phyloP scores from a whole-genome alignment of 2,797 vertebrate genomes.

The Lateolabrax maculatus region DNA sequence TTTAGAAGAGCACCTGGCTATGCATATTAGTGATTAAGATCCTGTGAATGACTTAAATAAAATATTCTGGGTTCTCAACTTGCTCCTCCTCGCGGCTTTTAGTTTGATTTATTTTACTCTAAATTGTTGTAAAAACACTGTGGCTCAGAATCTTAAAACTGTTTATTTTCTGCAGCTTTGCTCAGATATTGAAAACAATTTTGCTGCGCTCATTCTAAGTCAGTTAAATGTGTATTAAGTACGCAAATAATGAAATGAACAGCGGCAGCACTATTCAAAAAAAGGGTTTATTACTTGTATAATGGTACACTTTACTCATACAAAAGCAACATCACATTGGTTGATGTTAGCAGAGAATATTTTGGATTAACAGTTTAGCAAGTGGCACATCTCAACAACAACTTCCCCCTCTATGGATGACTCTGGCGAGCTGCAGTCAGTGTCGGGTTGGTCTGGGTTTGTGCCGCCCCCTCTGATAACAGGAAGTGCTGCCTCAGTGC shows the following conservation, averaged over 20 bases:
- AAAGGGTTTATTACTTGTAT: constrained; percentile 73
- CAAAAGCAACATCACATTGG: constrained; percentile 76
- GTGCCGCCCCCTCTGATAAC: neutral
- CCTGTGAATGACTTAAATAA: constrained; percentile 16
- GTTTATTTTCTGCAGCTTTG: neutral
- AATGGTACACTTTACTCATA: constrained; percentile 69
- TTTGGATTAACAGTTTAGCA: constrained; percentile 57
- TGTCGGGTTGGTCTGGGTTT: constrained; percentile 46
- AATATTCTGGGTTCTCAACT: neutral
- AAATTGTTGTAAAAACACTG: neutral
- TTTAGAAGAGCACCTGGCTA: neutral
- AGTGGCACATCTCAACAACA: constrained; percentile 66
- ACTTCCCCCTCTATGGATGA: constrained; percentile 21
- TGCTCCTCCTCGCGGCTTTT: neutral
- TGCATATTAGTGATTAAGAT: constrained; percentile 4
- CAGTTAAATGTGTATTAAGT: neutral
- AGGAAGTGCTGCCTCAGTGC: constrained; percentile 83
- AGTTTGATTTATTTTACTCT: neutral
- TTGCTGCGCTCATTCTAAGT: neutral
- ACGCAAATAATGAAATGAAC: neutral
- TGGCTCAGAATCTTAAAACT: neutral
- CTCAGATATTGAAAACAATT: neutral
- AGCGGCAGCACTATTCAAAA: constrained; percentile 62
- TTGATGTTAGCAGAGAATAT: constrained; percentile 65
- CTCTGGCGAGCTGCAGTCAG: constrained; percentile 31